A percentile compares a stretch with the other conserved stretches of the same genome.
Conservation (phyloP, 1,140 invertebrate genomes). For the Lucilia sericata region DNA sequence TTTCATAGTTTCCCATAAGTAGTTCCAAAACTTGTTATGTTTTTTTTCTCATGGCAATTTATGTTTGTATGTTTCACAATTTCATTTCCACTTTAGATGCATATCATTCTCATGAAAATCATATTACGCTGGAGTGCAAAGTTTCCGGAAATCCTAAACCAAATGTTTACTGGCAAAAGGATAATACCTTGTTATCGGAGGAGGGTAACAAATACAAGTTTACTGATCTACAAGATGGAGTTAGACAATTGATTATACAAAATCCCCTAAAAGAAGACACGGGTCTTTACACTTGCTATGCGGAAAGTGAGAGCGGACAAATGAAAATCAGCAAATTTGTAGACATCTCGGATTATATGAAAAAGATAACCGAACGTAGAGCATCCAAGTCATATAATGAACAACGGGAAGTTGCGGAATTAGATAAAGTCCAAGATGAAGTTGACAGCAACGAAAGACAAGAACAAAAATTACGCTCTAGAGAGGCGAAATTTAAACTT, state of each 20-base stretch:
- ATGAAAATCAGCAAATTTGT: constrained; percentile 67
- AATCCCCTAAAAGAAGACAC: constrained; percentile 55
- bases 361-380: constrained; percentile 52
- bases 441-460: constrained; percentile 30
- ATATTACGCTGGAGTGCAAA: constrained; percentile 63
- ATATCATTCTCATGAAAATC: constrained; percentile 61
- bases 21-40: too few species aligned
- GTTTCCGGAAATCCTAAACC: constrained; percentile 65
- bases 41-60: not conserved
- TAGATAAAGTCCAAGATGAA: constrained; percentile 28
- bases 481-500: constrained; percentile 58
- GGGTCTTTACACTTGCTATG: constrained; percentile 64
- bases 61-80: constrained; percentile 18
- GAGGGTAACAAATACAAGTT: constrained; percentile 70
- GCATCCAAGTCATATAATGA: constrained; percentile 50
- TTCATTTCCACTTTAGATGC: constrained; percentile 54
- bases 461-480: constrained; percentile 52
- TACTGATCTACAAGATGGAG: constrained; percentile 54
- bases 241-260: constrained; percentile 59
- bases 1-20: not conserved
- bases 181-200: constrained; percentile 73
- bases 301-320: constrained; percentile 63
- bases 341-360: constrained; percentile 59
- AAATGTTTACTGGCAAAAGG: constrained; percentile 83
- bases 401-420: constrained; percentile 4